Base-by-base conservation (phyloP, 1,140 invertebrate genomes). In the Formica exsecta region DNA sequence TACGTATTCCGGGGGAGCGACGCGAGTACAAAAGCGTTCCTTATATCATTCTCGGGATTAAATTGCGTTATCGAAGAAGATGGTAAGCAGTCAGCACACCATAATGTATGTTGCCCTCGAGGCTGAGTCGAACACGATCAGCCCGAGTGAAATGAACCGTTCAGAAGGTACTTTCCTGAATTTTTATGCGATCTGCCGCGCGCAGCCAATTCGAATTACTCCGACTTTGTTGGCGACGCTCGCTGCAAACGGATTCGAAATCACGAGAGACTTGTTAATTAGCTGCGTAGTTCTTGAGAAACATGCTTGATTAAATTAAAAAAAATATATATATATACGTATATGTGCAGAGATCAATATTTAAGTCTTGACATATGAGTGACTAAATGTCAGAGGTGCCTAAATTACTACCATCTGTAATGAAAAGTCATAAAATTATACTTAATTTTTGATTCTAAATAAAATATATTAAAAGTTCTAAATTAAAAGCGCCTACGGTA, bases 31-130 rank as follows among this genome's bases (percentile, higher is more conserved):
- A 65, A 70, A 86, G 76, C 66, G 44, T 62, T 86, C 25, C 77
- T 70, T 68, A 61, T 70, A 86, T 81, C 76, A 86, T 86, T 68
- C 76, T 44, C 22, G 11, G 85, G 76, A 86, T 86, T 86, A 86
- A 86, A 81, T 86, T 86, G 85, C 76, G 51, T 81, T 81, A 81
- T 86, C 76, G 85, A 44, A 51, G 66, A 86, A 62, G 85, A 86
- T 86, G 65, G 76, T 71, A 81, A 65, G 76, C 32, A 81, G 85
- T 86, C 85, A 70, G 76, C 85, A 61, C 65, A 41, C 54, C 65
- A 81, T 86, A 86, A 86, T 81, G 65, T 86, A 86, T 86, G 76
- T 86, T 81, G 76, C 85, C 85, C 85, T 81, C 76, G 76, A 86
- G 85, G 85, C 76, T 71, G 76, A 71, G 65, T 68, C 54, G 76